Conservation (phyloP, 2,113 vertebrate genomes). For the Aplodontia rufa region DNA sequence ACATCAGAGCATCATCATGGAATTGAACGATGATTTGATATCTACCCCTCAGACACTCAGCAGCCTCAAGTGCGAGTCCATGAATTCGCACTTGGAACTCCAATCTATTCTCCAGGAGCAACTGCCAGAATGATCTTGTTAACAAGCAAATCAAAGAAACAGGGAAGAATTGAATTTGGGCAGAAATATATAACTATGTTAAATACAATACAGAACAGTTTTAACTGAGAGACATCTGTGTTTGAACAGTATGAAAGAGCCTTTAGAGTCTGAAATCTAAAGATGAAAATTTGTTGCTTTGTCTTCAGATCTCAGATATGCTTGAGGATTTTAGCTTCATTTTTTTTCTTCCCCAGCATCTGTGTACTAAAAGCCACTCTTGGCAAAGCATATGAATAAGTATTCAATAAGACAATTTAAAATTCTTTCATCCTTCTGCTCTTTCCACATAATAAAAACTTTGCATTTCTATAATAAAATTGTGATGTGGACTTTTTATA, state of each 20-base stretch:
- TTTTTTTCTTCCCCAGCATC: neutral
- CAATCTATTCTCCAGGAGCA: neutral
- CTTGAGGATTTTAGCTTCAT: neutral
- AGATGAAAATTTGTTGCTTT: slow-evolving; percentile 28
- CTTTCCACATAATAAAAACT: neutral
- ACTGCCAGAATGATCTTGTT: slow-evolving; percentile 52
- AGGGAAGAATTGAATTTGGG: slow-evolving; percentile 36
- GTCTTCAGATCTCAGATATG: neutral
- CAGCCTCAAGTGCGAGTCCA: neutral
- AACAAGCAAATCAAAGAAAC: slow-evolving; percentile 63
- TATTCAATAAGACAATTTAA: neutral
- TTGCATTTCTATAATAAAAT: slow-evolving; percentile 15
- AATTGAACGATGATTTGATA: neutral
- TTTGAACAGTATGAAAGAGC: slow-evolving; percentile 42
- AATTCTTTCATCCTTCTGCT: neutral
- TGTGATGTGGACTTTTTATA: neutral
- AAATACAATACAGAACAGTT: slow-evolving; percentile 23
- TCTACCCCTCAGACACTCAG: neutral
- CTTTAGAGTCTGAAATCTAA: slow-evolving; percentile 40
- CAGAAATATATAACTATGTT: slow-evolving; percentile 38
- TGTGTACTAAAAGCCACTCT: slow-evolving; percentile 13
- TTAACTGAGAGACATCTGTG: slow-evolving; percentile 60
- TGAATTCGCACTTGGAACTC: neutral
- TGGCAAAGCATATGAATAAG: neutral
- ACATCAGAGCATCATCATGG: neutral